Base-by-base conservation (phyloP, 2,113 vertebrate species). In the Epinephelus lanceolatus region DNA sequence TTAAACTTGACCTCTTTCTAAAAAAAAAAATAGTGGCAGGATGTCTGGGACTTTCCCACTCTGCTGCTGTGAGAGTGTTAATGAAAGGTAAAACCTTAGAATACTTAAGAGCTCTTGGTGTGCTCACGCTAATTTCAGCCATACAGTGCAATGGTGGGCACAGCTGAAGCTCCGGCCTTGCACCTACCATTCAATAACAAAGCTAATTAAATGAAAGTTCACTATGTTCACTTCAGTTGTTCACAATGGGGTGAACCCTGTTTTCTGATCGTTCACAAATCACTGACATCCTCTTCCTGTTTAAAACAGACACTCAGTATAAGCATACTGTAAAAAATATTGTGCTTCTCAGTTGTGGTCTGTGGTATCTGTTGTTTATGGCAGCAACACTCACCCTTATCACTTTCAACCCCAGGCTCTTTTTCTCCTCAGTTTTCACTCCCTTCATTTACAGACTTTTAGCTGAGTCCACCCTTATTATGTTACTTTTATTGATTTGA, bases 71-170 rank as follows among this genome's bases (percentile, higher is more conserved):
- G 60, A 71, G 76, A 76, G 76, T 57, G n/a, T 40, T 30, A 75
- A 82, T 40, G 72, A 62, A 87, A 88, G 77, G 81, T 84, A 80
- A 91, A 83, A 83, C 72, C 80, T 55, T 62, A 77, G 33, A 84
- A 45, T 55, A 30, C 63, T 75, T 53, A 55, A 69, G 45, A 72
- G 79, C 61, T 78, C 61, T 53, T 1, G 5, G 15, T 70, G 73
- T 76, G 51, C 61, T 76, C 67, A 68, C 25, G 42, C 62, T 75
- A 37, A 69, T 78, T 83, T 70, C 49, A 33, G 14, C 17, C 27
- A 52, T 60, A 67, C 60, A n/a, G 7, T 45, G 19, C 23, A 49
- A 23, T 25, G 11, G n/a, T 18, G 51, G 67, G 47, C 52, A 19
- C 23, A 33, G 51, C 37, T 12, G 55, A 12, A 69, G 27, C 51